Base-by-base conservation (phyloP, 2,888 invertebrate species). In the Pristionchus arcanus region DNA sequence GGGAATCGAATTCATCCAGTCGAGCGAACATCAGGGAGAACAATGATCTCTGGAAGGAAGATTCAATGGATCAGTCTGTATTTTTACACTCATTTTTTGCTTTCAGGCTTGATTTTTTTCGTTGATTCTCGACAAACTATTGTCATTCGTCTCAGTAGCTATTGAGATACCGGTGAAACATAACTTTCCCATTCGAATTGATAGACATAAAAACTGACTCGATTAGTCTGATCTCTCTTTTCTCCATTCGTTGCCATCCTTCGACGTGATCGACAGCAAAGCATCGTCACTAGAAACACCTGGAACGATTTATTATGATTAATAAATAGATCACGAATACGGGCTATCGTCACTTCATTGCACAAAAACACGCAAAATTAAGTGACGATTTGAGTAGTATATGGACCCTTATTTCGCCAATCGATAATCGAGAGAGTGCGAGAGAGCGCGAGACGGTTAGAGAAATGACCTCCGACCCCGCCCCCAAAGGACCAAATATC, bases 1-100 rank as follows among this genome's bases (percentile, higher is more conserved):
- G 91, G 31, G 91, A 90, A 83, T 94, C 94, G 90, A 94, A 94
- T 90, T 94, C 94, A 66, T 94, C 94, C 55, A 94, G 88, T n/a
- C 93, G 91, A 28, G 94, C 94, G 84, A 95, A 91, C 94, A 94
- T 94, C 31, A 92, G 85, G 5, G 90, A 90, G 83, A 93, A 92
- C 9, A 92, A 89, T 5, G 92, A 90, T 68, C 91, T 90, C 92
- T 92, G 87, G 25, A 90, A 90, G 0, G n/a, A 59, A 4, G 11
- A 42, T 34, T 28, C 5, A 28, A 71, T 71, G 71, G 16, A 34
- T 77, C 21, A 77, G 0, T 25, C 37, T 37, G 7, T 55, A 55
- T 55, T 55, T 63, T 66, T 25, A 66, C n/a, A 66, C 66, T 13
- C n/a, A 28, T 28, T 66, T n/a, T 5, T 28, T 66, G 13, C 2